phyloP scores from a whole-genome alignment of 2,888 invertebrate genomes.

The Tanypteryx hageni region DNA sequence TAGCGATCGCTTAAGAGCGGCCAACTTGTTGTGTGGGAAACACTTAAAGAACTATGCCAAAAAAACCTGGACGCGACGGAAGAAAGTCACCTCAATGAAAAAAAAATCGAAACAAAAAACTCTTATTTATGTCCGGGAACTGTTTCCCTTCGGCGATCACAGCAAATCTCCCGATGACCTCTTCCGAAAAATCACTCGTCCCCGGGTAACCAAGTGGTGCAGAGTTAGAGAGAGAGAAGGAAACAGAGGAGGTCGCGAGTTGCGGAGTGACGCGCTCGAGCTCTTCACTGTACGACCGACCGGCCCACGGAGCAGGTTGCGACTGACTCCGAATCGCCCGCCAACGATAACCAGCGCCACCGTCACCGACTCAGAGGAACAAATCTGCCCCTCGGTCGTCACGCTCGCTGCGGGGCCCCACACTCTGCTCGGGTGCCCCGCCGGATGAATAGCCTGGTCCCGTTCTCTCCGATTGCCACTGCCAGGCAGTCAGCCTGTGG shows the following conservation, averaged over 20 bases:
- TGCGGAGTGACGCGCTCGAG: background rate
- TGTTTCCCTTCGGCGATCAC: background rate
- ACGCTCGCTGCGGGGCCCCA: slow-evolving; percentile 36
- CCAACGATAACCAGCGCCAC: slow-evolving; percentile 57
- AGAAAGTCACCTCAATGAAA: background rate
- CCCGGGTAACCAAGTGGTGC: too few relatives aligned
- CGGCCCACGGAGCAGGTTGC: slow-evolving; percentile 61
- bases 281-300: slow-evolving; percentile 21
- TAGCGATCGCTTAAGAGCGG: background rate
- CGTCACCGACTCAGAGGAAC: slow-evolving; percentile 5
- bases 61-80: background rate
- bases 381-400: background rate
- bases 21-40: background rate
- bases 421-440: background rate
- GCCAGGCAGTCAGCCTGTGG: slow-evolving; percentile 50
- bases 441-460: background rate
- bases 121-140: background rate
- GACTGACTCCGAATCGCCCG: slow-evolving; percentile 63
- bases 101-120: background rate
- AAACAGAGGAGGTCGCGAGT: background rate
- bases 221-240: too few relatives aligned
- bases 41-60: background rate
- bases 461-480: slow-evolving; percentile 27
- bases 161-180: too few relatives aligned
- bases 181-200: background rate